These are phyloP conservation scores for Chionodraco myersi DNA, from an alignment of 2,113 vertebrate species.

Conservation along the genomic window DNA sequence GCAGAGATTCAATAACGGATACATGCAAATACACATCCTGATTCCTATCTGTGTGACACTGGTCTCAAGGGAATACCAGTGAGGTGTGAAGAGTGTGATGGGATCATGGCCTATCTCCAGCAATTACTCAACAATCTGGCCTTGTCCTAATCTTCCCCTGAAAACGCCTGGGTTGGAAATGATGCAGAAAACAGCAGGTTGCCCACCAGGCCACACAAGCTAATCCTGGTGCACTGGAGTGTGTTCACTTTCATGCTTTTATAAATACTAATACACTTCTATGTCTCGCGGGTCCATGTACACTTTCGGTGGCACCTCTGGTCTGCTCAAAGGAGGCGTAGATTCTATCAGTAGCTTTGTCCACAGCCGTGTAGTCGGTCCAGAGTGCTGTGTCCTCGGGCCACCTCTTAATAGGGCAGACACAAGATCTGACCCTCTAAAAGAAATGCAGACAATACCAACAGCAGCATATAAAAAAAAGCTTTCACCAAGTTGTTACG, in stretches of 20 bases:
- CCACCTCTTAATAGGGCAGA: slow-evolving; percentile 52
- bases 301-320: slow-evolving; percentile 39
- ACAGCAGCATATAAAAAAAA: slow-evolving; percentile 27
- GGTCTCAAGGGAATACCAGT: slow-evolving; percentile 56
- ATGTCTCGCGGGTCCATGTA: slow-evolving; percentile 36
- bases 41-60: slow-evolving; percentile 31
- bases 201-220: slow-evolving; percentile 61
- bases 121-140: slow-evolving; percentile 76
- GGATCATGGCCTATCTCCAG: slow-evolving; percentile 73
- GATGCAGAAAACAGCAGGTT: slow-evolving; percentile 77
- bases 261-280: slow-evolving; percentile 69
- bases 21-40: slow-evolving; percentile 9
- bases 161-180: slow-evolving; percentile 71
- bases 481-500: slow-evolving; percentile 23
- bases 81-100: slow-evolving; percentile 77
- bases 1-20: slow-evolving; percentile 3
- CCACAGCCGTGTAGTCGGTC: slow-evolving; percentile 4
- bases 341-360: slow-evolving; percentile 57
- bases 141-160: slow-evolving; percentile 70
- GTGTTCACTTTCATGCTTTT: slow-evolving; percentile 59
- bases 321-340: slow-evolving; percentile 31
- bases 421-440: slow-evolving; percentile 51
- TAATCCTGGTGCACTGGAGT: slow-evolving; percentile 71
- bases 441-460: slow-evolving; percentile 34
- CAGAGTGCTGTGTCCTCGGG: slow-evolving; percentile 45